Evolutionary conservation across 2,113 vertebrate species (phyloP), one percentile per base, ranked within the genome.

Genomic region (Sitta europaea): DNA sequence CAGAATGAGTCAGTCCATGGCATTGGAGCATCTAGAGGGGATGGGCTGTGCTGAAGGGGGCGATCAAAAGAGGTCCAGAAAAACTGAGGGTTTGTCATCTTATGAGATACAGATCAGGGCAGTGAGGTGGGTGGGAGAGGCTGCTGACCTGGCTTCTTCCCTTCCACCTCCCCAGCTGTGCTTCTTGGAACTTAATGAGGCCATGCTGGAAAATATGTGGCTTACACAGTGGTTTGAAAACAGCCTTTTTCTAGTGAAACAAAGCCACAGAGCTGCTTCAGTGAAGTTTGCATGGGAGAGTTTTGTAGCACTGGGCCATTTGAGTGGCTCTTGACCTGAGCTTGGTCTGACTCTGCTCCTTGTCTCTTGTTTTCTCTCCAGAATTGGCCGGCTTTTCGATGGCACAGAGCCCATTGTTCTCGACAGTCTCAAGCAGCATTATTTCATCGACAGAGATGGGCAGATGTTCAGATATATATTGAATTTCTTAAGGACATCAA

Each of bases 391-490:
- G 91, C 99, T 99, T 96, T 99, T 99, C 67, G 99, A 99, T 98
- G 99, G 99, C 97, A 99, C 99, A 21, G 99, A 99, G 97, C 99
- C 99, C 95, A 99, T 99, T 95, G 99, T 99, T 95, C 98, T 99
- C 97, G 99, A 99, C 98, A 99, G 99, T 97, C 99, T 99, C 98
- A 99, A 99, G 98, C 99, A 99, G 97, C 99, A 99, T 98, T 99
- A 99, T 98, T 99, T 99, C 98, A 99, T 99, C 45, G 99, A 99
- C 98, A 99, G 99, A 98, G 99, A 99, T 94, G 99, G 99, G 97
- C 99, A 99, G 98, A 99, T 99, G 99, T 99, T 99, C 98, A 99
- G 99, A 98, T 99, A 99, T 98, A 99, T 99, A 98, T 98, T 99
- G 98, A 99, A 99, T 98, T 99, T 99, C 98, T 98, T 99, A 98